Evolutionary conservation across 2,797 vertebrate species (phyloP).

Genomic region (Cygnus olor): DNA sequence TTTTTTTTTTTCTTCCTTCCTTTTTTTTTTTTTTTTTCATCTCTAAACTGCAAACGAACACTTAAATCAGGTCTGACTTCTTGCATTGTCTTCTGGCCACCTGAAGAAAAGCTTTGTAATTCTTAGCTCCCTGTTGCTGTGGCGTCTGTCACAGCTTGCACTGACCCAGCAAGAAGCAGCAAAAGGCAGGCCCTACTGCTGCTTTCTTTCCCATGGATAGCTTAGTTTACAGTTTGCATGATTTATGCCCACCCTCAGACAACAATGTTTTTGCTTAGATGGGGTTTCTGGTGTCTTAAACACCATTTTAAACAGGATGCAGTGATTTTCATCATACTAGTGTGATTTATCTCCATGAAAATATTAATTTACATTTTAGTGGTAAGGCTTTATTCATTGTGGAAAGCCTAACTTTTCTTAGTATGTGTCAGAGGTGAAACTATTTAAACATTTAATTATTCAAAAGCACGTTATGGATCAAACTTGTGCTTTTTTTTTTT

Average conservation of each 20-base stretch:
- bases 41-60: neutral
- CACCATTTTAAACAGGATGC: neutral
- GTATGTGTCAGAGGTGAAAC: neutral
- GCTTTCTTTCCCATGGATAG: neutral
- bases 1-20: neutral
- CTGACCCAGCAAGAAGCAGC: neutral
- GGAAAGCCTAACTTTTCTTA: neutral
- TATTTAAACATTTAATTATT: neutral
- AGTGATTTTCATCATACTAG: neutral
- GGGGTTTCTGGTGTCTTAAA: constrained; percentile 22
- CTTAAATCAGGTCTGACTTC: neutral
- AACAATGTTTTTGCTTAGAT: constrained; percentile 4
- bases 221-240: neutral
- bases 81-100: neutral
- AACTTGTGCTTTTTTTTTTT: neutral
- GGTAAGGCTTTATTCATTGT: neutral
- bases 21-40: neutral
- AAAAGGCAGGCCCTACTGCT: neutral
- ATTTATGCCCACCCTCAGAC: neutral
- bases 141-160: neutral
- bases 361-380: neutral
- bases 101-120: neutral
- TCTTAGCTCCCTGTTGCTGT: neutral
- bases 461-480: neutral
- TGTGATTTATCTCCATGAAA: neutral